Evolutionary conservation across 2,888 invertebrate species (phyloP).

Genomic region (Drosophila monieri): DNA sequence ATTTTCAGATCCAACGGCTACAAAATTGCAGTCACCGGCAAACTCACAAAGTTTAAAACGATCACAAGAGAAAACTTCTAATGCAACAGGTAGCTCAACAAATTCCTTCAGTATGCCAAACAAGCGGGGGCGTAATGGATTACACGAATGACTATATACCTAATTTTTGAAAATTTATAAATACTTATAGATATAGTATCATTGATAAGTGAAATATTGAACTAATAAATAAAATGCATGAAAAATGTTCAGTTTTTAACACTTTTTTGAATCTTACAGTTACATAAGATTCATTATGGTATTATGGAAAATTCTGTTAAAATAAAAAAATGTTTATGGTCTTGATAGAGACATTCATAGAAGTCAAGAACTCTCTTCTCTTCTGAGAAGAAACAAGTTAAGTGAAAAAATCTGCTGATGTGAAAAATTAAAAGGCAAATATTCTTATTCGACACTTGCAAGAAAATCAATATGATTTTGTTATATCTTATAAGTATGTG

Average conservation of each 20-base stretch:
- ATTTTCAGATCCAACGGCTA: constrained; percentile 60
- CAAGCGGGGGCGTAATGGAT: constrained; percentile 58
- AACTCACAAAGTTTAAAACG: constrained; percentile 51
- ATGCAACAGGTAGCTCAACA: constrained; percentile 12
- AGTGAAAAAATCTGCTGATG: no score
- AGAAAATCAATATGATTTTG: no score
- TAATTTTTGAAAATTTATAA: not conserved
- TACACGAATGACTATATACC: constrained; percentile 46
- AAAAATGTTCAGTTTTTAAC: not conserved
- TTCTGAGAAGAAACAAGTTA: no score
- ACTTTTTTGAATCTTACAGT: not conserved
- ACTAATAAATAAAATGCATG: not conserved
- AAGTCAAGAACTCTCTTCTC: no score
- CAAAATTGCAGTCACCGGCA: constrained; percentile 52
- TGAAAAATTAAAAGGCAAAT: no score
- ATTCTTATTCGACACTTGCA: no score
- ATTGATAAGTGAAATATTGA: not conserved
- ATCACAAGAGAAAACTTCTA: constrained; percentile 55
- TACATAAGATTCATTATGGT: no score
- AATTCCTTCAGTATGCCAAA: constrained; percentile 56
- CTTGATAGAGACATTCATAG: no score
- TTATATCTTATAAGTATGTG: no score
- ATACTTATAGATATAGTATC: not conserved
- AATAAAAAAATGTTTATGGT: no score
- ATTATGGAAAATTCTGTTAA: no score